These are phyloP conservation scores for Agelaius phoeniceus DNA, from an alignment of 2,113 vertebrate species.

Conservation along the genomic window DNA sequence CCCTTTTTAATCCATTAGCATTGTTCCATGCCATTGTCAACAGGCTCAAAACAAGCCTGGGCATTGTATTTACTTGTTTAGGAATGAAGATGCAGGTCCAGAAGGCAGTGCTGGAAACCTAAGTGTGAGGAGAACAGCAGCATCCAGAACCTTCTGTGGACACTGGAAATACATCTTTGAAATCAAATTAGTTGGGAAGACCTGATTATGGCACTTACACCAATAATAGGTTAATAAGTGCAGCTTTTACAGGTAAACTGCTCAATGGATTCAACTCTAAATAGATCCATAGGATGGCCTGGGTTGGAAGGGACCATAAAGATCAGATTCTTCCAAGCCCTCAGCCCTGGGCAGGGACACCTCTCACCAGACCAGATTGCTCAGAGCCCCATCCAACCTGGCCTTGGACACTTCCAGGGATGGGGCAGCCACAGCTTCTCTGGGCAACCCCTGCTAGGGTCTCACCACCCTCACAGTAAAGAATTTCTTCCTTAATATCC, in stretches of 20 bases:
- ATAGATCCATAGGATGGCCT: background rate
- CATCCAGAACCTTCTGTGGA: background rate
- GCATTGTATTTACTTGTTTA: background rate
- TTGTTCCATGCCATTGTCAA: background rate
- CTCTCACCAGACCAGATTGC: background rate
- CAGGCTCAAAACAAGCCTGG: background rate
- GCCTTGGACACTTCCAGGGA: background rate
- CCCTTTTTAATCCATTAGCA: background rate
- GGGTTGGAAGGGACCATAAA: background rate
- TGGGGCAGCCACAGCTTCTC: background rate
- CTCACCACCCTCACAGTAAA: background rate
- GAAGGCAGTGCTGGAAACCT: background rate
- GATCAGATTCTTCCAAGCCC: background rate
- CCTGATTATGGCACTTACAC: background rate
- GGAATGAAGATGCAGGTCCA: background rate
- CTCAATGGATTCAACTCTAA: background rate
- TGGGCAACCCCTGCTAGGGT: background rate
- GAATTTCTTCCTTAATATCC: background rate
- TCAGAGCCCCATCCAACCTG: background rate
- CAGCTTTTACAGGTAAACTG: background rate
- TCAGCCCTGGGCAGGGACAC: background rate
- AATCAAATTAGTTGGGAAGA: background rate
- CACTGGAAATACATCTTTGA: background rate
- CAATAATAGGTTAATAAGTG: background rate
- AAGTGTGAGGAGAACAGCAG: background rate